Evolutionary conservation across 2,888 invertebrate genomes (phyloP).

Genomic region (Platynereis dumerilii): DNA sequence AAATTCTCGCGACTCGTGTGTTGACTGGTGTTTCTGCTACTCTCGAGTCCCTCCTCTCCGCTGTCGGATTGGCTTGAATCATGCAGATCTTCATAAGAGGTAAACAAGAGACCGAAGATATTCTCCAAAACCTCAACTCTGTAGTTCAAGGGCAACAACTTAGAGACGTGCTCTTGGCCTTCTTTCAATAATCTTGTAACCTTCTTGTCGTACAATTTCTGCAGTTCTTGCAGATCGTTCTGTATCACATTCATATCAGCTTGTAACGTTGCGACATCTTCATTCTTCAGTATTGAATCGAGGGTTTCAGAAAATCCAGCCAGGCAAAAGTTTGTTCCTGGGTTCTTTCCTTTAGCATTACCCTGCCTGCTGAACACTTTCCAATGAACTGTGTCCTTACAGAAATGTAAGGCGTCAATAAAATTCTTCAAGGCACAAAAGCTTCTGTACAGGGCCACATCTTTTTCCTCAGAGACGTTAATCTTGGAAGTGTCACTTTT

Average conservation of each 20-base stretch:
- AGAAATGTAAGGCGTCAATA: conserved; percentile 54
- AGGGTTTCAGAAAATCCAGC: background rate
- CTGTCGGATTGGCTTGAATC: conserved; percentile 45
- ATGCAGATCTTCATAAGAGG: conserved; percentile 71
- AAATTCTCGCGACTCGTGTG: conserved; percentile 18
- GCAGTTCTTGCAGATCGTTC: conserved; percentile 2
- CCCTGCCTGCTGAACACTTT: conserved; percentile 28
- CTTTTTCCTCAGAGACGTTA: conserved; percentile 41
- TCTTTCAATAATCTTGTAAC: conserved; percentile 5
- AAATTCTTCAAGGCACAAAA: conserved; percentile 54
- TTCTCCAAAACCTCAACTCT: conserved; percentile 73
- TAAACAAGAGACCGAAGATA: conserved; percentile 75
- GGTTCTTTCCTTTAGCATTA: background rate
- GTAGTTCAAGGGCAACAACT: conserved; percentile 53
- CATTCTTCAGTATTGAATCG: background rate
- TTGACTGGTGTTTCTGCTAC: conserved; percentile 6
- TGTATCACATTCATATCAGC: background rate
- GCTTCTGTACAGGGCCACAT: conserved; percentile 51
- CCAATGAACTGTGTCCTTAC: conserved; percentile 44
- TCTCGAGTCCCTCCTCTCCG: conserved; percentile 21
- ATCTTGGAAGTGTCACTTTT: background rate
- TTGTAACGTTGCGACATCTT: background rate
- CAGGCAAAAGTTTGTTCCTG: too few relatives aligned
- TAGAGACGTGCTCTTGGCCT: conserved; percentile 38
- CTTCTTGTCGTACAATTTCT: conserved; percentile 10